These are phyloP conservation scores for Drosophila orena DNA, from an alignment of 1,140 invertebrate genomes.

Conservation along the genomic window DNA sequence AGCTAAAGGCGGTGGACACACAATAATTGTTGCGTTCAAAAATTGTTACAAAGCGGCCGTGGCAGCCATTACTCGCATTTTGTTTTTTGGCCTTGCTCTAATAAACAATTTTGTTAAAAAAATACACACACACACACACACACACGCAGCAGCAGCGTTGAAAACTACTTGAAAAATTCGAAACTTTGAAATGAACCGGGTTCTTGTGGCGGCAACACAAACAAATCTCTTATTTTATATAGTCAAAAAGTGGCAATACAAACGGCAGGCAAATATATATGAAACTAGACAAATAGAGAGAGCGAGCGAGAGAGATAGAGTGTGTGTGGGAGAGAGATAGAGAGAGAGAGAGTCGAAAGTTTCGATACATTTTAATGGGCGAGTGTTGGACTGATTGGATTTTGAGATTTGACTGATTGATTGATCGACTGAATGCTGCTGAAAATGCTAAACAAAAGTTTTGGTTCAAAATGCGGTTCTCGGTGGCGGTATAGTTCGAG, in stretches of 20 bases:
- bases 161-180: constrained; percentile 66
- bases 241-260: constrained; percentile 71
- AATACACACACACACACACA: constrained; percentile 44
- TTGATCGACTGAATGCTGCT: constrained; percentile 64
- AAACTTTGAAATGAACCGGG: constrained; percentile 30
- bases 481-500: constrained; percentile 31
- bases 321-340: constrained; percentile 4
- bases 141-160: constrained; percentile 48
- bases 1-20: constrained; percentile 42
- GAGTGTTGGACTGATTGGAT: constrained; percentile 76
- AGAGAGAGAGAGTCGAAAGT: constrained; percentile 33
- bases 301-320: neutral
- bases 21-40: constrained; percentile 52
- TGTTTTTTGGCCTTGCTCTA: constrained; percentile 51
- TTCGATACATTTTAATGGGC: constrained; percentile 77
- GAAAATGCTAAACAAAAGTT: constrained; percentile 69
- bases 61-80: constrained; percentile 20
- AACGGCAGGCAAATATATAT: constrained; percentile 61
- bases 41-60: constrained; percentile 63
- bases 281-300: constrained; percentile 51
- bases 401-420: constrained; percentile 53
- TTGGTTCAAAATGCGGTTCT: constrained; percentile 20
- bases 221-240: constrained; percentile 51
- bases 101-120: constrained; percentile 50
- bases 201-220: constrained; percentile 41